Percentiles rank a stretch among this genome's conserved stretches.
These are phyloP conservation scores for Nephrotoma guestfalica DNA, from an alignment of 2,888 invertebrate genomes.

Conservation along the genomic window DNA sequence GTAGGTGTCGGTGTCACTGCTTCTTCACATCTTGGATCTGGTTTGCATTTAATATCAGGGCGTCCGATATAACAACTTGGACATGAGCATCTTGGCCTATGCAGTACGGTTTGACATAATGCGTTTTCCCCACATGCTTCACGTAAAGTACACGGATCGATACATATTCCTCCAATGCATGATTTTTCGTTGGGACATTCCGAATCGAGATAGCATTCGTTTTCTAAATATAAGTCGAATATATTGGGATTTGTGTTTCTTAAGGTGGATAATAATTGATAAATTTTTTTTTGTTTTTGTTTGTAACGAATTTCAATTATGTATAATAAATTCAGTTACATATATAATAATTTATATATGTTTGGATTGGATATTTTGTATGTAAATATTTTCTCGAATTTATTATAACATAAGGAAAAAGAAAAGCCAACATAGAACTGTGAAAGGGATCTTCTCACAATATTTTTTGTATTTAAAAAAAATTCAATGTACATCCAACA, in stretches of 20 bases:
- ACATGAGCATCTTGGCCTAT: slow-evolving; percentile 76
- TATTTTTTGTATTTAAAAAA: neutral
- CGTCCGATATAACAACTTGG: slow-evolving; percentile 77
- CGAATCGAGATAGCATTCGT: slow-evolving; percentile 79
- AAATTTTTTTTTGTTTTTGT: slow-evolving; percentile 10
- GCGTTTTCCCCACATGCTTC: slow-evolving; percentile 84
- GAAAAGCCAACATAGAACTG: slow-evolving; percentile 72
- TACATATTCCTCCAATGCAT: slow-evolving; percentile 80
- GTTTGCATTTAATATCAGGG: slow-evolving; percentile 62
- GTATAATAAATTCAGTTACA: slow-evolving; percentile 6
- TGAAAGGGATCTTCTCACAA: slow-evolving; percentile 72
- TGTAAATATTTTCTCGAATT: neutral
- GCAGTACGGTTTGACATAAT: slow-evolving; percentile 69
- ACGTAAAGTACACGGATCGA: slow-evolving; percentile 78
- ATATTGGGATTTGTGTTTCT: slow-evolving; percentile 1
- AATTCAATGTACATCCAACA: slow-evolving; percentile 32
- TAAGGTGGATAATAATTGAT: slow-evolving; percentile 8
- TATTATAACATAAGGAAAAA: neutral
- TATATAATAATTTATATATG: slow-evolving; percentile 5
- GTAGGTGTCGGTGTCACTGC: slow-evolving; percentile 41
- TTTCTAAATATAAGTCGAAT: slow-evolving; percentile 40
- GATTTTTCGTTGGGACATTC: slow-evolving; percentile 86
- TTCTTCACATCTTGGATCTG: slow-evolving; percentile 62
- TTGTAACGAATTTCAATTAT: slow-evolving; percentile 10
- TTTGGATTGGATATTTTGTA: neutral